Evolutionary conservation across 2,888 invertebrate genomes (phyloP).

Genomic region (Toxonevra muliebris): DNA sequence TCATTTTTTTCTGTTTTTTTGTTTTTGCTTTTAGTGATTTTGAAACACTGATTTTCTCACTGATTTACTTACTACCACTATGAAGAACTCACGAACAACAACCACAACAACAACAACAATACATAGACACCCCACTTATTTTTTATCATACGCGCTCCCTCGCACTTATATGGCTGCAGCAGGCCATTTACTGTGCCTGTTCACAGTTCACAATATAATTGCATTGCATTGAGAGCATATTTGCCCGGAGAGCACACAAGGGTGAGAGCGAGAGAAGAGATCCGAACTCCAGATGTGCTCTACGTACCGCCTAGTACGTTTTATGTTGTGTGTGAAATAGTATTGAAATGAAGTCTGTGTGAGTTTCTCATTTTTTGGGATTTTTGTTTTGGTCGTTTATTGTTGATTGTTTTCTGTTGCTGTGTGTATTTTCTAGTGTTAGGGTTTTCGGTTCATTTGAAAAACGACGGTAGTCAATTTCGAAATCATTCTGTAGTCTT

Average conservation of each 20-base stretch:
- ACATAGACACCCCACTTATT: background rate
- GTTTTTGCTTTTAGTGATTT: slow-evolving; percentile 48
- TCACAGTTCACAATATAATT: slow-evolving; percentile 26
- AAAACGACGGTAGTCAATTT: slow-evolving; percentile 55
- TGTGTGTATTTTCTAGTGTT: slow-evolving; percentile 19
- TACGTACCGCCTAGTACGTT: background rate
- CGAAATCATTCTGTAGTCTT: slow-evolving; percentile 62
- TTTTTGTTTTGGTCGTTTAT: slow-evolving; percentile 11
- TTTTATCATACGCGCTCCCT: slow-evolving; percentile 10
- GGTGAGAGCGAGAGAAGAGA: slow-evolving; percentile 21
- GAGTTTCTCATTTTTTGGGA: slow-evolving; percentile 13
- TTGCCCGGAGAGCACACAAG: slow-evolving; percentile 2
- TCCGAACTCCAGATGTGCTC: background rate
- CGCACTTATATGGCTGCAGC: slow-evolving; percentile 22
- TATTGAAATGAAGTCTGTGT: background rate
- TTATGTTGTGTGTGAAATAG: background rate
- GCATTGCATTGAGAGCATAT: background rate
- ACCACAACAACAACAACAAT: slow-evolving; percentile 6
- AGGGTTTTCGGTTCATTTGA: slow-evolving; percentile 44
- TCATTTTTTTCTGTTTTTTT: slow-evolving; percentile 18
- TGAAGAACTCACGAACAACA: background rate
- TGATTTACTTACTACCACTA: slow-evolving; percentile 46
- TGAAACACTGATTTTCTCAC: slow-evolving; percentile 47
- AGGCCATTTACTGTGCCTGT: slow-evolving; percentile 34
- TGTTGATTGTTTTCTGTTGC: slow-evolving; percentile 27